These are phyloP conservation scores for Drosophila bocqueti DNA, from an alignment of 1,140 invertebrate genomes.

Conservation along the genomic window DNA sequence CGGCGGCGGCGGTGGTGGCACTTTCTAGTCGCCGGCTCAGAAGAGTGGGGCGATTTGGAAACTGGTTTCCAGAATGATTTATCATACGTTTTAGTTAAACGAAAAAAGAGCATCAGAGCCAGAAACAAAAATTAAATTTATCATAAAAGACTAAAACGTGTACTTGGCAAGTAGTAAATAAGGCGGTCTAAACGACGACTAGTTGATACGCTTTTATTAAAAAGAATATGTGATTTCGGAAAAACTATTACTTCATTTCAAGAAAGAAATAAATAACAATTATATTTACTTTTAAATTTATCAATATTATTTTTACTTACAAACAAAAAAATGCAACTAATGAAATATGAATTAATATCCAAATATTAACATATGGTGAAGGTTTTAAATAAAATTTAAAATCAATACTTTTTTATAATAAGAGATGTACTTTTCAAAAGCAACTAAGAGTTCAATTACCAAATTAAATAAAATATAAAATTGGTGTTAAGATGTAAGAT, in stretches of 20 bases:
- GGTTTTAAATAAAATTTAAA: not conserved
- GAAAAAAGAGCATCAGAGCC: constrained; percentile 66
- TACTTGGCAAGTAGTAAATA: constrained; percentile 56
- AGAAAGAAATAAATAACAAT: not conserved
- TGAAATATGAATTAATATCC: not conserved
- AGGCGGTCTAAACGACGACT: not conserved
- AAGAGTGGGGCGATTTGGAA: constrained; percentile 57
- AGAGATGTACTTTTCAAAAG: not conserved
- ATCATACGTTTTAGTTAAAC: constrained; percentile 80
- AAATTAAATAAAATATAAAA: not conserved
- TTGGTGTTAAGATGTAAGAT: not conserved
- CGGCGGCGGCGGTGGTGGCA: constrained; percentile 56
- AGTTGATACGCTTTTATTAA: not conserved
- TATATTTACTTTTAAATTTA: not conserved
- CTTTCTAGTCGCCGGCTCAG: constrained; percentile 69
- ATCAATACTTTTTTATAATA: not conserved
- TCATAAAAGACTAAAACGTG: constrained; percentile 81
- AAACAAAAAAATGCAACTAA: not conserved
- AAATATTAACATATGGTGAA: not conserved
- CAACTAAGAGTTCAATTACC: not conserved
- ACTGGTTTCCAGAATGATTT: constrained; percentile 80
- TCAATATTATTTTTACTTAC: not conserved
- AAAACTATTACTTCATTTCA: not conserved
- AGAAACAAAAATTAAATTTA: constrained; percentile 75
- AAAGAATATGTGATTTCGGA: rapidly evolving